Evolutionary conservation across 2,113 vertebrate species (phyloP), one percentile per base, ranked within the genome.

Genomic region (Ammodytes marinus): DNA sequence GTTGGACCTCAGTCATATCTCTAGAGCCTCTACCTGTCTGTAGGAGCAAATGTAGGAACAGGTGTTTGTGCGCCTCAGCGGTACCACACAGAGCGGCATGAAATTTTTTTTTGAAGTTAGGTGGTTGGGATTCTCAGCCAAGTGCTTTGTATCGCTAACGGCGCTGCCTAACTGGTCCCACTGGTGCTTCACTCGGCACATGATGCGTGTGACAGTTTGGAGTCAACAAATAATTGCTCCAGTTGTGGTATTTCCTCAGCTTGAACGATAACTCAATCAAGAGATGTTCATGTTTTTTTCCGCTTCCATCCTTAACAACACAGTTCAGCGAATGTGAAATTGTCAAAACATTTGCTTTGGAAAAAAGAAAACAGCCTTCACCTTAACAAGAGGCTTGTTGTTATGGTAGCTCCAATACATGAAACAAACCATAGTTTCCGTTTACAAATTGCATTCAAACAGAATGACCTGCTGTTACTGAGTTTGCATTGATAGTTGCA

Each of bases 21-120:
- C 86, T 0, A 17, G 78, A 73, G 77, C 6, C 37, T 46, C 13
- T 84, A 73, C 65, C 77, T 83, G 87, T 71, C 77, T 82, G 45
- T 17, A 19, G 12, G 45, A 71, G 53, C 76, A 77, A 84, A 71
- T 73, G 42, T 52, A 72, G 43, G 72, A 88, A 81, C 89, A 91
- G 85, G 84, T 89, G 86, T 87, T 89, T 69, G 64, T 47, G 59
- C 78, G 42, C 57, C 49, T 58, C 35, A 11, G 64, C 69, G 63
- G 55, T 46, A 53, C 67, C 64, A 63, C 79, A 68, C 58, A 43
- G 39, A 85, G 74, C 46, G 19, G 35, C n/a, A 55, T 27, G 27
- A 65, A 27, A 11, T n/a, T n/a, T n/a, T n/a, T n/a, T n/a, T 13
- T 49, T 35, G 15, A 39, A 75, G 81, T 46, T 54, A 12, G 45